A percentile compares a stretch with the other conserved stretches of the same genome.
These are phyloP conservation scores for Tachycineta bicolor DNA, from an alignment of 2,113 vertebrate species.

Conservation along the genomic window DNA sequence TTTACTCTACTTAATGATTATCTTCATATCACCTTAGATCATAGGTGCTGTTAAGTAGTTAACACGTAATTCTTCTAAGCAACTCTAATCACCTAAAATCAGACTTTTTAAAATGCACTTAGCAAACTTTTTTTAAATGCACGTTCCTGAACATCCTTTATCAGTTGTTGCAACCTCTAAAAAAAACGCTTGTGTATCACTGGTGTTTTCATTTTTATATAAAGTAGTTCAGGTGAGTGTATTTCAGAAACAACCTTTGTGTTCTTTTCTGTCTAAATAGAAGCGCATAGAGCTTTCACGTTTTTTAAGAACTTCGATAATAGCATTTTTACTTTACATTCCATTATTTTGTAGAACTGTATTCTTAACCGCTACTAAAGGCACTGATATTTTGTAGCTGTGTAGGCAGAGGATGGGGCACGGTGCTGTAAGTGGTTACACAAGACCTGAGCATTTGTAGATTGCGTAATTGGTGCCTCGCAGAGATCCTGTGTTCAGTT, in stretches of 20 bases:
- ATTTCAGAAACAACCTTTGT: neutral
- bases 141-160: conserved; percentile 69
- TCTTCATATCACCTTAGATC: neutral
- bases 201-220: conserved; percentile 98
- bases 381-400: neutral
- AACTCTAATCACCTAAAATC: neutral
- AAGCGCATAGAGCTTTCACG: fast-evolving
- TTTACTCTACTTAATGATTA: neutral
- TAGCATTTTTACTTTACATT: neutral
- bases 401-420: conserved; percentile 22
- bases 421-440: neutral
- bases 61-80: neutral
- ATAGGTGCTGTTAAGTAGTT: neutral
- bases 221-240: conserved; percentile 94
- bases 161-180: conserved; percentile 98
- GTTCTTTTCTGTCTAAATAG: neutral
- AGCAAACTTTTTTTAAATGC: neutral
- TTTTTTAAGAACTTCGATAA: neutral
- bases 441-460: neutral
- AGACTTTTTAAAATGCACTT: neutral
- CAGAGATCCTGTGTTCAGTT: neutral
- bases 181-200: conserved; percentile 95
- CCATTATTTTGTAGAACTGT: neutral
- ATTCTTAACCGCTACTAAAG: neutral
- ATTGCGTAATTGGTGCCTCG: neutral